Evolutionary conservation across 2,113 vertebrate genomes (phyloP).

Genomic region (Entosphenus tridentatus): DNA sequence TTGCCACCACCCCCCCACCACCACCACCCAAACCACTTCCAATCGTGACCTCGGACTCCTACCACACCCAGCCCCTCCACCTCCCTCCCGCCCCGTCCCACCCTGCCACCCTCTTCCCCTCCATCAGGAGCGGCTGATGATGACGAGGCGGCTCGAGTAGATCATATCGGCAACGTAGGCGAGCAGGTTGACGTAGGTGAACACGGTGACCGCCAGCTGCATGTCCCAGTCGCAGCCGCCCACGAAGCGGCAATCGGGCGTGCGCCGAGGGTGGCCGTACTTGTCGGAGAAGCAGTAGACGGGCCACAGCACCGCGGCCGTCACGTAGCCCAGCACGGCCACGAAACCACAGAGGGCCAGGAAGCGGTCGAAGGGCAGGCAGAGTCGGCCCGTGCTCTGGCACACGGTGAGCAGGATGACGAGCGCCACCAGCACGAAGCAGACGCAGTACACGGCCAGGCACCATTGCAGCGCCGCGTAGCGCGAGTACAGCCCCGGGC

Average conservation of each 20-base stretch:
- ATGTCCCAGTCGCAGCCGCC: constrained; percentile 35
- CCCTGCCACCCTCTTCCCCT: too few relatives aligned
- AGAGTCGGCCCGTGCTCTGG: constrained; percentile 44
- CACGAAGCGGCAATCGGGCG: fast-evolving
- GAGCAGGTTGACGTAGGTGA: constrained; percentile 45
- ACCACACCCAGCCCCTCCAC: too few relatives aligned
- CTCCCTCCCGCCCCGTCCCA: too few relatives aligned
- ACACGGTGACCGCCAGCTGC: constrained; percentile 28
- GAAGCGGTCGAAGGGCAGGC: constrained; percentile 43
- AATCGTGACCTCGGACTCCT: too few relatives aligned
- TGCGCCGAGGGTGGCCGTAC: constrained; percentile 10
- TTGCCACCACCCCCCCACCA: too few relatives aligned
- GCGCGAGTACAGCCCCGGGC: constrained; percentile 19
- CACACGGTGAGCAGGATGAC: constrained; percentile 47
- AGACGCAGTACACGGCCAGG: constrained; percentile 52
- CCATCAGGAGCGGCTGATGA: constrained; percentile 17
- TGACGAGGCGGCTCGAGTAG: constrained; percentile 42
- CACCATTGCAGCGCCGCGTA: constrained; percentile 34
- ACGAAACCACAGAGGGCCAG: constrained; percentile 40
- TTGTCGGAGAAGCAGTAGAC: constrained; percentile 40
- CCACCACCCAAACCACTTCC: too few relatives aligned
- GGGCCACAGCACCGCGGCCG: constrained; percentile 48
- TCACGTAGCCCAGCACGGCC: constrained; percentile 38
- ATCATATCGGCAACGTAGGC: constrained; percentile 48
- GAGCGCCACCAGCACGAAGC: constrained; percentile 45